Conservation (phyloP, 2,888 invertebrate species). For the Nemapogon koenigi region DNA sequence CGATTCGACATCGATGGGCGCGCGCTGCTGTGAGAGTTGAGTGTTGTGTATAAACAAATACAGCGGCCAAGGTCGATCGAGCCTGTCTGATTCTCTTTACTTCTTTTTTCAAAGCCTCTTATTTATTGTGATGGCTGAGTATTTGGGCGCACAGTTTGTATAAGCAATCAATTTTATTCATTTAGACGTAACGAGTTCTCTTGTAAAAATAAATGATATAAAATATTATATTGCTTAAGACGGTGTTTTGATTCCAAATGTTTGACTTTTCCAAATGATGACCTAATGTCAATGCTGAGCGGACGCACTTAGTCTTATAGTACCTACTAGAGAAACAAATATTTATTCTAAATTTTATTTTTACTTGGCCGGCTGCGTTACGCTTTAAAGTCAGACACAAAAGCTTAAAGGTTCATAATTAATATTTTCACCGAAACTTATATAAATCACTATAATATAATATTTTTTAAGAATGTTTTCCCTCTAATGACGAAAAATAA, state of each 20-base stretch:
- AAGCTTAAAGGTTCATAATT: too few species aligned
- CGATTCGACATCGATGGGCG: slow-evolving; percentile 41
- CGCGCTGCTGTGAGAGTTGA: slow-evolving; percentile 35
- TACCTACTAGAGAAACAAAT: slow-evolving; percentile 3
- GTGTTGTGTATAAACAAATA: slow-evolving; percentile 64
- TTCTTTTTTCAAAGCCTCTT: slow-evolving; percentile 50
- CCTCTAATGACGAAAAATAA: too few species aligned
- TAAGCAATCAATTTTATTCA: slow-evolving; percentile 66
- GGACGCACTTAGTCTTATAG: slow-evolving; percentile 2
- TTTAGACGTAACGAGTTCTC: slow-evolving; percentile 55
- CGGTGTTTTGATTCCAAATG: slow-evolving; percentile 31
- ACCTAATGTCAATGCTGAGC: slow-evolving; percentile 3
- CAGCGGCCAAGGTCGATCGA: slow-evolving; percentile 24
- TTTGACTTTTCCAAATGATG: slow-evolving; percentile 22
- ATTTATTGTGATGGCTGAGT: slow-evolving; percentile 61
- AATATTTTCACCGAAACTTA: too few species aligned
- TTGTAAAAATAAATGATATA: slow-evolving; percentile 54
- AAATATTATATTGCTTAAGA: slow-evolving; percentile 35
- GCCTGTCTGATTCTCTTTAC: slow-evolving; percentile 35
- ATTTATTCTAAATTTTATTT: too few species aligned
- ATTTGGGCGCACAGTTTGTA: slow-evolving; percentile 64
- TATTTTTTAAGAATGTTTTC: too few species aligned
- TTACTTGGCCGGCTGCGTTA: too few species aligned
- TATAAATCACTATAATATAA: too few species aligned
- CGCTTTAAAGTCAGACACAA: too few species aligned